These are phyloP conservation scores for Dryadula phaetusa DNA, from an alignment of 2,888 invertebrate species.

Conservation along the genomic window DNA sequence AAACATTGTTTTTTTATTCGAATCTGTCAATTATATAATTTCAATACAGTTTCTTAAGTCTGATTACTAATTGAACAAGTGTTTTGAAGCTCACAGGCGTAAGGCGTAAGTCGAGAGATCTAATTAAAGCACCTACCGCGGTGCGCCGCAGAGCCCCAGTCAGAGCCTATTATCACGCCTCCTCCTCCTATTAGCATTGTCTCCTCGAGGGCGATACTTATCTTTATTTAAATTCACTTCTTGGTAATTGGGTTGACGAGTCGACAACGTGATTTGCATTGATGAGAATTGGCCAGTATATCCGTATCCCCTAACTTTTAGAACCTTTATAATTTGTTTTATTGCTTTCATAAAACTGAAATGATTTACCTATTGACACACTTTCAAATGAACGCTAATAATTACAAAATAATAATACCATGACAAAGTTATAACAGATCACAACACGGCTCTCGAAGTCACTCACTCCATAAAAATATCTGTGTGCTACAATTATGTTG, in stretches of 20 bases:
- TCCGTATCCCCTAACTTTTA: conserved; percentile 70
- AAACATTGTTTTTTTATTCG: background rate
- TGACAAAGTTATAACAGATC: conserved; percentile 23
- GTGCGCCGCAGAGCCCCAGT: conserved; percentile 61
- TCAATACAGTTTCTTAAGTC: conserved; percentile 71
- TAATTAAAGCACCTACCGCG: conserved; percentile 82
- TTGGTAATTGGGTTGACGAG: conserved; percentile 85
- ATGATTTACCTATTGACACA: conserved; percentile 53
- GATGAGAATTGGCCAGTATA: conserved; percentile 80
- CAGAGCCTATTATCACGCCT: conserved; percentile 81
- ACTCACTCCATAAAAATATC: conserved; percentile 46
- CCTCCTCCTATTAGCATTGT: conserved; percentile 83
- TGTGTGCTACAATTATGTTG: conserved; percentile 44
- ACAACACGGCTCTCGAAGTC: conserved; percentile 33
- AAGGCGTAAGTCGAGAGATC: conserved; percentile 74
- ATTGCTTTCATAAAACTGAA: conserved; percentile 70
- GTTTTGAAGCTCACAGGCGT: conserved; percentile 74
- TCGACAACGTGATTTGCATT: conserved; percentile 85
- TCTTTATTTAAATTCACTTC: conserved; percentile 85
- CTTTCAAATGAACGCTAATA: conserved; percentile 34
- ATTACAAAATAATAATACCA: conserved; percentile 26
- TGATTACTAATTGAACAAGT: conserved; percentile 83
- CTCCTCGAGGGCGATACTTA: conserved; percentile 84
- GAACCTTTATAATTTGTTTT: conserved; percentile 74
- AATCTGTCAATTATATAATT: conserved; percentile 53